Base-by-base conservation (phyloP, 2,888 invertebrate genomes). In the Eristalis arbustorum region DNA sequence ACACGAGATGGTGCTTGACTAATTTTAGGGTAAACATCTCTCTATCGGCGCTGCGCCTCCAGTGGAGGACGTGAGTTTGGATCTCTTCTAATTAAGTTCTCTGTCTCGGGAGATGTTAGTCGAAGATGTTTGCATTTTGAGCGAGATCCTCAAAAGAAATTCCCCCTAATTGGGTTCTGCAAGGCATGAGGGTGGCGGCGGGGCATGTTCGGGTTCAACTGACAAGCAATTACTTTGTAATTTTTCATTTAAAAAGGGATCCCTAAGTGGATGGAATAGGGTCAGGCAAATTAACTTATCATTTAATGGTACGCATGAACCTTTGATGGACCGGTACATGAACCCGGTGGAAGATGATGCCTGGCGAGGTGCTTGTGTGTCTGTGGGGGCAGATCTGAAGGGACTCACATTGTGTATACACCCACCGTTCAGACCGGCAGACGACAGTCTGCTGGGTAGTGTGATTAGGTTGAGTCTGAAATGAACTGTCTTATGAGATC, bases 11-110 rank as follows among this genome's bases (percentile, higher is more conserved):
- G 18, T 8, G 49, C 57, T 69, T 34, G 23, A 23, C 34, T 69
- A 69, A 69, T 69, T 69, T 59, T 25, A 69, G 23, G 57, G 31
- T 57, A 69, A 59, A 34, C 57, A 57, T 57, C 6, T 23, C 31
- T 6, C 34, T 22, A 37, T 49, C 31, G 67, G 49, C 57, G 25
- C 59, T 14, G 25, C 59, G 13, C 59, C 23, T 59, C n/a, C 25
- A 25, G n/a, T 28, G 59, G 59, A 22, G 59, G 59, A 59, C 13
- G 59, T 25, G 14, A 25, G 59, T 59, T 18, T 49, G 2, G 18
- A 18, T 49, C 23, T 59, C 59, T 59, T 59, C 25, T 25, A 23
- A 59, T 59, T 25, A 23, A 59, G 23, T 59, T 25, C 25, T 59
- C 1, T 25, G 59, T 25, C 25, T 59, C 25, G 59, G 59, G 23